Conservation (phyloP, 2,797 vertebrate species). For the Botia kubotai region DNA sequence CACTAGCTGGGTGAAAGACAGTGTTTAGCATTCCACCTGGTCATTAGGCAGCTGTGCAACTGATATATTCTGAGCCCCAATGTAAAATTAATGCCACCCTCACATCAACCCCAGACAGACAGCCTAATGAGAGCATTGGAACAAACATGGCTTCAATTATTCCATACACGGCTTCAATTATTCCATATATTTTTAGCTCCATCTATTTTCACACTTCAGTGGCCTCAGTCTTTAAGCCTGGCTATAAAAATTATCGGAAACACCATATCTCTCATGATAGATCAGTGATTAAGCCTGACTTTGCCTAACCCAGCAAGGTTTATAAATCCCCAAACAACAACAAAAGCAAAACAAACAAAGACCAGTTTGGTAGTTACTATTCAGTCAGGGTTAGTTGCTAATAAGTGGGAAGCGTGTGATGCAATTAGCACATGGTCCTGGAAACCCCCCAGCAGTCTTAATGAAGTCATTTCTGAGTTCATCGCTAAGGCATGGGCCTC, state of each 20-base stretch:
- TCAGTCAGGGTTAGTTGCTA: slow-evolving; percentile 39
- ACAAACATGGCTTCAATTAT: slow-evolving; percentile 47
- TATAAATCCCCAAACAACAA: slow-evolving; percentile 27
- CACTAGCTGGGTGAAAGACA: slow-evolving; percentile 34
- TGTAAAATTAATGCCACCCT: slow-evolving; percentile 49
- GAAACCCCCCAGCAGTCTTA: slow-evolving; percentile 34
- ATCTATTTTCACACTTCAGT: slow-evolving; percentile 39
- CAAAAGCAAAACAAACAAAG: slow-evolving; percentile 38
- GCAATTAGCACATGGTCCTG: slow-evolving; percentile 43
- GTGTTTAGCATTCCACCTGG: slow-evolving; percentile 42
- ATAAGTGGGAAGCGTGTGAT: slow-evolving; percentile 44
- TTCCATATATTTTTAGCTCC: slow-evolving; percentile 37
- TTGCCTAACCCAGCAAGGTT: slow-evolving; percentile 15
- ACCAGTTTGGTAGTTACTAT: slow-evolving; percentile 23
- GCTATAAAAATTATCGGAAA: background rate
- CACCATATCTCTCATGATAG: slow-evolving; percentile 5
- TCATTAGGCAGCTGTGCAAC: slow-evolving; percentile 51
- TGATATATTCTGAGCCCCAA: slow-evolving; percentile 40
- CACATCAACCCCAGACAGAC: slow-evolving; percentile 41
- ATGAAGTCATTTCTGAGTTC: slow-evolving; percentile 47
- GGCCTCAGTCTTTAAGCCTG: slow-evolving; percentile 9
- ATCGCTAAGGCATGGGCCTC: slow-evolving; percentile 20
- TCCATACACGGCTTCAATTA: slow-evolving; percentile 4
- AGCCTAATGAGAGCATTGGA: slow-evolving; percentile 46
- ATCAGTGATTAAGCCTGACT: slow-evolving; percentile 12